Conservation (phyloP, 2,113 vertebrate genomes). For the Platichthys stellatus region DNA sequence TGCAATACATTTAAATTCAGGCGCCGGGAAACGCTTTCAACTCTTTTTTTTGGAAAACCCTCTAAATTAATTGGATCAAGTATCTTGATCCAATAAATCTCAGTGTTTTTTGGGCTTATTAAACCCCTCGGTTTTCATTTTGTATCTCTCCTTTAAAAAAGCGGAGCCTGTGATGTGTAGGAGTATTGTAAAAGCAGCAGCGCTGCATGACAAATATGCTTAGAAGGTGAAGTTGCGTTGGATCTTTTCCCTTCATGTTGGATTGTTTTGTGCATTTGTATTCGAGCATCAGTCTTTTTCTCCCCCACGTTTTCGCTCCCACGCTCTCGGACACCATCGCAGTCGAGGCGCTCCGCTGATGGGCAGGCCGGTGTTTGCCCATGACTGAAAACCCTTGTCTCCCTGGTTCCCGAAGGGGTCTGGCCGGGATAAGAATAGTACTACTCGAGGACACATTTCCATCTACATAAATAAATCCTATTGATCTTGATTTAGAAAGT, state of each 20-base stretch:
- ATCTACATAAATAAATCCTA: conserved; percentile 30
- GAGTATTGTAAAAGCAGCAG: conserved; percentile 4
- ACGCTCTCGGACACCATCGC: conserved; percentile 11
- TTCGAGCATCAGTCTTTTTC: conserved; percentile 1
- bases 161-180: conserved; percentile 4
- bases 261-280: conserved; percentile 18
- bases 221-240: background rate
- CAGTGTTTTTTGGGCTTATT: conserved; percentile 22
- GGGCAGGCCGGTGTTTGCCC: conserved; percentile 37
- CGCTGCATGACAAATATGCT: background rate
- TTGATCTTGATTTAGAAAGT: conserved; percentile 49
- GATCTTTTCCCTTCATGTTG: background rate
- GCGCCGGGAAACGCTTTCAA: conserved; percentile 1
- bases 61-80: conserved; percentile 26
- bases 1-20: conserved; percentile 32
- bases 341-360: conserved; percentile 4
- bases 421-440: conserved; percentile 36
- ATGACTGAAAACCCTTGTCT: conserved; percentile 48
- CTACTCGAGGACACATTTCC: conserved; percentile 35
- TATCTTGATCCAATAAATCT: conserved; percentile 8
- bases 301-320: conserved; percentile 23
- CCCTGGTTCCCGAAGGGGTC: conserved; percentile 24
- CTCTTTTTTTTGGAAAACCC: background rate
- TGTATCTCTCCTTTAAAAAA: background rate
- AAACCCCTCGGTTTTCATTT: conserved; percentile 18